Evolutionary conservation across 2,113 vertebrate genomes (phyloP).

Genomic region (Trogon melanurus): DNA sequence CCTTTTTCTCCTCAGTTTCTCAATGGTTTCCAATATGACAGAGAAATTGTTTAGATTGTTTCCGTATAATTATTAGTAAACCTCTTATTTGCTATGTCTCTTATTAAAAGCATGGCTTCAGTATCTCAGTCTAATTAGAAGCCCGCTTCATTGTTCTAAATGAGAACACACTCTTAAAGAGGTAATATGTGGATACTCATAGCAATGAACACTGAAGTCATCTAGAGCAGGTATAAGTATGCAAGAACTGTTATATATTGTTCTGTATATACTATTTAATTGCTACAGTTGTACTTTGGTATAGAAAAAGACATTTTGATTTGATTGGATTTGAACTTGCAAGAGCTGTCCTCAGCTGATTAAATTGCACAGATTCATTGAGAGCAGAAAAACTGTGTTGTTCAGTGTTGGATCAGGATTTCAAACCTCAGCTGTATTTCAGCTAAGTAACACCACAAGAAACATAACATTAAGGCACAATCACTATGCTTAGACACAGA

Average conservation of each 20-base stretch:
- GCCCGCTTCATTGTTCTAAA: slow-evolving; percentile 1
- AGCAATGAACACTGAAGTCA: neutral
- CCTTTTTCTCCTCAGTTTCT: neutral
- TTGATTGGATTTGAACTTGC: neutral
- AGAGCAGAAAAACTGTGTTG: neutral
- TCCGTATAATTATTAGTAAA: neutral
- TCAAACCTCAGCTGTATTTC: slow-evolving; percentile 15
- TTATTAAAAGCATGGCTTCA: neutral
- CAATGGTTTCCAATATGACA: neutral
- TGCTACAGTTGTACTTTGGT: neutral
- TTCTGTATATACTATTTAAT: neutral
- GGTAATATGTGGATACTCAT: neutral
- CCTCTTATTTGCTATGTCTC: neutral
- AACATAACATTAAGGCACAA: slow-evolving; percentile 6
- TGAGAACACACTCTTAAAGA: neutral
- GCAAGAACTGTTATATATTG: neutral
- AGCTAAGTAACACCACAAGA: neutral
- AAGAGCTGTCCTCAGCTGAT: neutral
- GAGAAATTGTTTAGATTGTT: neutral
- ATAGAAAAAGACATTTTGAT: neutral
- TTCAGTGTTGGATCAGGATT: neutral
- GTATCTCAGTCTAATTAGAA: neutral
- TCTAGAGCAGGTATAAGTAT: neutral
- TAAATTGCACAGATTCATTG: neutral
- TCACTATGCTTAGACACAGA: neutral